phyloP scores from a whole-genome alignment of 64 coral and sea anemone species.

The Porites lutea region DNA sequence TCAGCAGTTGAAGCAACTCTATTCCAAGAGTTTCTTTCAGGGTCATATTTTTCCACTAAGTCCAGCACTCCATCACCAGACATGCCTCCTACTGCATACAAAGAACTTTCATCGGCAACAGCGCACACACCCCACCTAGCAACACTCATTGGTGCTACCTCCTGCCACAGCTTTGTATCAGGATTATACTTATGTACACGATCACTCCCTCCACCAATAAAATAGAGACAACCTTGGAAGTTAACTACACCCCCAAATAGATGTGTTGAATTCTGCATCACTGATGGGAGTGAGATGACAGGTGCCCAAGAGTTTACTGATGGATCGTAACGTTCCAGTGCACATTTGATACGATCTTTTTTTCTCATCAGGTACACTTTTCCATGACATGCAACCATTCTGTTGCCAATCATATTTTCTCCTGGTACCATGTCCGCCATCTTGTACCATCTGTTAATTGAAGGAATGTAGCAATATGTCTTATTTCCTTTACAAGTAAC shows the following conservation, averaged over 20 bases:
- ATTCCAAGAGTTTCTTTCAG: constrained; percentile 28
- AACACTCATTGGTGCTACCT: constrained; percentile 29
- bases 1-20: constrained; percentile 11
- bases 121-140: constrained; percentile 58
- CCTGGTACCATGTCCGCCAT: not conserved
- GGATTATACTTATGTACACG: constrained; percentile 60
- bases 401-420: not conserved
- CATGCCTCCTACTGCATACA: constrained; percentile 52
- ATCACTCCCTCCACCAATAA: constrained; percentile 35
- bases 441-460: not conserved
- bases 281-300: constrained; percentile 14
- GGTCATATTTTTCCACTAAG: constrained; percentile 42
- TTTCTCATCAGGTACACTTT: constrained; percentile 30
- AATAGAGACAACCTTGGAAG: constrained; percentile 59
- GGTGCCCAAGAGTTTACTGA: constrained; percentile 56
- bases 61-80: constrained; percentile 46
- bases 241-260: not conserved
- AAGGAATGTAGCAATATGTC: constrained; percentile 44
- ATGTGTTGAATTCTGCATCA: not conserved
- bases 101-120: constrained; percentile 47
- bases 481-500: constrained; percentile 39
- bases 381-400: constrained; percentile 38
- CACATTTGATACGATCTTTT: not conserved
- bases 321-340: constrained; percentile 61
- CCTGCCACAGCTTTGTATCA: not conserved